Percentiles rank a stretch among this genome's conserved stretches.
Conservation (phyloP, 2,888 invertebrate genomes). For the Halocaridina rubra region DNA sequence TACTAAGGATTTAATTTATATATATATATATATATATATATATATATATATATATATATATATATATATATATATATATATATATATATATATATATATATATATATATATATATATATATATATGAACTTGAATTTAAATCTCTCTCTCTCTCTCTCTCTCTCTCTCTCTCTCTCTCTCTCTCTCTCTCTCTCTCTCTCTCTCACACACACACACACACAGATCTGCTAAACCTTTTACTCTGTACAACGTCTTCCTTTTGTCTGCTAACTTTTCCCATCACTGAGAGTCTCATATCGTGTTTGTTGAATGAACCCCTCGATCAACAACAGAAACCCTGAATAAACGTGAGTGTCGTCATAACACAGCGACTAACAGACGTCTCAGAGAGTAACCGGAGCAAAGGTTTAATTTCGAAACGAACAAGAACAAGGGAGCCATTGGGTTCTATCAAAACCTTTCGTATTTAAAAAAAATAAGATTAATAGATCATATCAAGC, state of each 20-base stretch:
- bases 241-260: not conserved
- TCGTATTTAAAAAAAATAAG: no score
- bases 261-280: not conserved
- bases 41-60: not conserved
- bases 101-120: no score
- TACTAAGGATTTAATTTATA: not conserved
- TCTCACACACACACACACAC: not conserved
- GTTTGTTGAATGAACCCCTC: not conserved
- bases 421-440: no score
- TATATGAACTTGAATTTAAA: no score
- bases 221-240: not conserved
- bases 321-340: not conserved
- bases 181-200: not conserved
- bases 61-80: not conserved
- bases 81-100: no score
- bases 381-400: no score
- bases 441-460: no score
- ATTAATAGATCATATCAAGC: not conserved
- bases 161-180: not conserved
- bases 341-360: not conserved
- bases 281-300: not conserved
- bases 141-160: not conserved
- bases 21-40: not conserved
- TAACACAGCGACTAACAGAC: no score
- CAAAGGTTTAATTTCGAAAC: no score